Base-by-base conservation (phyloP, 92 coral and sea anemone species). In the Actinernus sp. region DNA sequence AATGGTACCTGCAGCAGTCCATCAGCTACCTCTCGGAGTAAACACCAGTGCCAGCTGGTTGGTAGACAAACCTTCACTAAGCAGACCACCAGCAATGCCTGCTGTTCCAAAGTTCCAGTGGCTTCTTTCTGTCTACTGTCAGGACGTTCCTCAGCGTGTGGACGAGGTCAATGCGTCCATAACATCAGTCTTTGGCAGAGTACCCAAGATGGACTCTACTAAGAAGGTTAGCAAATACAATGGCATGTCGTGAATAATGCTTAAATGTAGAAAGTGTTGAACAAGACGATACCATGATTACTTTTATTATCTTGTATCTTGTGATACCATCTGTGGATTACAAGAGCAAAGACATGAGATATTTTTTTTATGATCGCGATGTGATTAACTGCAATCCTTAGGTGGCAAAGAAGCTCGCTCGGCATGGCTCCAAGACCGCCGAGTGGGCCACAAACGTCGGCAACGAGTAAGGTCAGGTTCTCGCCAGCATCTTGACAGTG, bases 401-500 rank as follows among this genome's bases (percentile, higher is more conserved):
- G 78, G 34, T 74, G 26, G 53, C 44, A 13, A 59, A 32, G 55
- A 65, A 74, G 34, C 61, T 71, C 20, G 71, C 63, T 17, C 71
- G 83, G 22, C 20, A 53, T 28, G 58, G 63, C 34, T 19, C 41
- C 19, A 64, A 48, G 26, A 53, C 76, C 14, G 88, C 82, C 13
- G 81, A 81, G 13, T 81, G 82, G 88, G 53, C 61, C 1, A 81
- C 82, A 3, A 81, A 73, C 29, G 64, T 81, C 2, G 81, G 68
- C 5, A 82, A 73, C 16, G 73, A 82, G 20, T 65, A 73, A 21
- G 88, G 82, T 4, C 77, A 82, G 73, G n/a, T 44, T 4, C 71
- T 67, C 11, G 58, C 50, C 48, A 73, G 71, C 37, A 61, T 66
- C 49, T 39, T 82, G 9, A 82, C 83, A 14, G 76, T 28, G 78